A percentile compares a stretch with the other conserved stretches of the same genome.
phyloP scores from a whole-genome alignment of 2,888 invertebrate genomes.

The Lasioglossum zephyrum region DNA sequence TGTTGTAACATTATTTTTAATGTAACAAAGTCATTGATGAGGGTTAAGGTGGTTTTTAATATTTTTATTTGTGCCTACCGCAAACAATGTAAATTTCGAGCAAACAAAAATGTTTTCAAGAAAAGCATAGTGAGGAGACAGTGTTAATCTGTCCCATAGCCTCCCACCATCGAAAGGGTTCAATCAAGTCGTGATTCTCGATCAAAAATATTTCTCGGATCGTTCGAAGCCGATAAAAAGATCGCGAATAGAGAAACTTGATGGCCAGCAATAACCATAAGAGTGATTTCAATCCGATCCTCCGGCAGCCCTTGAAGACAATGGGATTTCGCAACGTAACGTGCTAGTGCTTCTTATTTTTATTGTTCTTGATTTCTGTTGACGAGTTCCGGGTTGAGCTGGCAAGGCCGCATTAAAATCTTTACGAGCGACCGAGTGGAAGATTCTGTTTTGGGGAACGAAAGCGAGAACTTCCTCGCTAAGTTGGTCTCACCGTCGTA shows the following conservation, averaged over 20 bases:
- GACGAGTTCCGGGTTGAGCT: background rate
- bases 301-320: background rate
- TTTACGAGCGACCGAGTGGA: slow-evolving; percentile 30
- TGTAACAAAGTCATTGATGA: no score
- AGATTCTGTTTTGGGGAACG: slow-evolving; percentile 25
- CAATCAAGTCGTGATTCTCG: background rate
- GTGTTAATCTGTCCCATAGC: background rate
- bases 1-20: no score
- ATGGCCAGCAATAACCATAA: background rate
- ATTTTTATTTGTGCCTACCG: no score
- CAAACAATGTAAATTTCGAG: no score
- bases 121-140: no score
- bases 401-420: slow-evolving; percentile 33
- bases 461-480: slow-evolving; percentile 28
- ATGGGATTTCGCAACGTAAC: background rate
- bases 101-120: no score
- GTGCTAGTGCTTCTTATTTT: background rate
- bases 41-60: no score
- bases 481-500: background rate
- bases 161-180: background rate
- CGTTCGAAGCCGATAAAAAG: background rate
- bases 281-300: background rate
- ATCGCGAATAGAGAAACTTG: background rate
- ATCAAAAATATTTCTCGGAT: background rate
- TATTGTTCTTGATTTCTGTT: slow-evolving; percentile 13